A percentile compares a stretch with the other conserved stretches of the same genome.
Evolutionary conservation across 2,113 vertebrate species (phyloP).

Genomic region (Porphyrio hochstetteri): DNA sequence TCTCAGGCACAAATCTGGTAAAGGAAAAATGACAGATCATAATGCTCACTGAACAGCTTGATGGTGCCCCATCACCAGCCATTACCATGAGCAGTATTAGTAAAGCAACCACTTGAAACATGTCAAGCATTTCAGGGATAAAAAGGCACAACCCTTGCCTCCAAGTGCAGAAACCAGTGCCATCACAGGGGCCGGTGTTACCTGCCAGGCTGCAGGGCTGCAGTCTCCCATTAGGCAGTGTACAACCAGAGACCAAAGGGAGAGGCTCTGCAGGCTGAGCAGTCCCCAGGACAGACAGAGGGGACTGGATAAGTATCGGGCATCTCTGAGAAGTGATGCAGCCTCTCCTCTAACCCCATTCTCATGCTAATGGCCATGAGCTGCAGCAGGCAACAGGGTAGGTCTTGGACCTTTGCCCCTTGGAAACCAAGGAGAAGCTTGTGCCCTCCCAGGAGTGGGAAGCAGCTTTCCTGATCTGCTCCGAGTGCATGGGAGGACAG

Average conservation of each 20-base stretch:
- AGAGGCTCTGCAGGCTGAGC: not conserved
- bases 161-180: rapidly evolving
- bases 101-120: not conserved
- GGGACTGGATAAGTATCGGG: not conserved
- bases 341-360: rapidly evolving
- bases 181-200: not conserved
- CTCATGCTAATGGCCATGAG: not conserved
- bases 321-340: rapidly evolving
- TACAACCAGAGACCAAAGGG: rapidly evolving
- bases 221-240: rapidly evolving
- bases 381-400: rapidly evolving
- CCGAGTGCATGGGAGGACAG: not conserved
- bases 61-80: not conserved
- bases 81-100: not conserved
- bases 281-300: not conserved
- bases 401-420: not conserved
- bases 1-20: not conserved
- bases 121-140: not conserved
- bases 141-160: not conserved
- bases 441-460: not conserved
- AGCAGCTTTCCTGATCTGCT: not conserved
- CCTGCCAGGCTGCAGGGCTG: not conserved
- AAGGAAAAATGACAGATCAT: not conserved
- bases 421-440: not conserved
- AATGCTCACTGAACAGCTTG: not conserved